Percentiles rank a stretch among this genome's conserved stretches.
These are phyloP conservation scores for Drosophila vallismaia DNA, from an alignment of 2,888 invertebrate genomes.

Conservation along the genomic window DNA sequence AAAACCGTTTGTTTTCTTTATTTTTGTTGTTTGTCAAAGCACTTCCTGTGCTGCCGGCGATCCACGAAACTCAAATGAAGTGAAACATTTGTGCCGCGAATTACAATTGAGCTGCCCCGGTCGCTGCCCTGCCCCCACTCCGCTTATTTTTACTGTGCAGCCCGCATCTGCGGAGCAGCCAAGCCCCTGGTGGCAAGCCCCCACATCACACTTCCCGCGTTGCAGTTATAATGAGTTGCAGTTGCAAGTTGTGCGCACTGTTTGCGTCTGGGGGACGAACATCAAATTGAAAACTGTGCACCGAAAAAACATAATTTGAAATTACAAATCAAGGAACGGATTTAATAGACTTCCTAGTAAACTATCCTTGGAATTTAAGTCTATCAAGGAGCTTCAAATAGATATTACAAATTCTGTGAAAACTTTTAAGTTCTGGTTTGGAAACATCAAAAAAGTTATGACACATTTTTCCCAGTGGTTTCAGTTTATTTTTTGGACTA, in stretches of 20 bases:
- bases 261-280: conserved; percentile 39
- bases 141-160: conserved; percentile 14
- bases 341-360: too few relatives aligned
- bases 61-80: conserved; percentile 77
- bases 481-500: conserved; percentile 23
- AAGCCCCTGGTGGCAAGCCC: conserved; percentile 15
- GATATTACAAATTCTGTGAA: neutral
- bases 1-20: conserved; percentile 12
- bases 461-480: conserved; percentile 6
- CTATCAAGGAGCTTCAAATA: neutral
- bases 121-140: conserved; percentile 37
- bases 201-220: conserved; percentile 21
- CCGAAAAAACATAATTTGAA: conserved; percentile 11
- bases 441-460: neutral
- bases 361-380: too few relatives aligned
- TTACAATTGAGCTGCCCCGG: conserved; percentile 68
- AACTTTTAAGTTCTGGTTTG: neutral
- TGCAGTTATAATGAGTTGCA: conserved; percentile 77
- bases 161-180: conserved; percentile 26
- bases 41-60: conserved; percentile 68
- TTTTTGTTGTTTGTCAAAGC: conserved; percentile 50
- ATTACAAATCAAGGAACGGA: too few relatives aligned
- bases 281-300: conserved; percentile 58
- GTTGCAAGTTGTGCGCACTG: conserved; percentile 70
- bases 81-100: conserved; percentile 79